Evolutionary conservation across 2,797 vertebrate species (phyloP), one percentile per base, ranked within the genome.

Genomic region (Cirrhinus mrigala): DNA sequence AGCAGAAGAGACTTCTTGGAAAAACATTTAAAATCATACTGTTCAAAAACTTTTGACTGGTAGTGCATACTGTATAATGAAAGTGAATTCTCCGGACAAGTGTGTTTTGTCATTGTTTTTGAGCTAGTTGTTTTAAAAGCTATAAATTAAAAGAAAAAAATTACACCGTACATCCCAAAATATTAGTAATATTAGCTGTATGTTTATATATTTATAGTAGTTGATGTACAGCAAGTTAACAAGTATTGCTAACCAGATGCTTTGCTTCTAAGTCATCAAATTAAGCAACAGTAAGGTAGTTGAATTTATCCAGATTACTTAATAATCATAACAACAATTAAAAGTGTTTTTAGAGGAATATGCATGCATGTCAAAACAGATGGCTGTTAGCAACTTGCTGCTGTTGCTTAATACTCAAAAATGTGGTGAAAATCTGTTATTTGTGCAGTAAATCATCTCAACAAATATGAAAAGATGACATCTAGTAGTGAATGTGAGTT

Each of bases 291-390:
- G 6, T 7, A n/a, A 71, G 44, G 69, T 73, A 18, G 46, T 6
- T 27, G 1, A 11, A 18, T 73, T 18, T 27, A 74, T 10, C 6
- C 50, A 56, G 20, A 54, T 76, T 54, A 14, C 50, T 75, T 75
- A 75, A 54, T 66, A 66, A 33, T 66, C 62, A 66, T 66, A 66
- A 66, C 14, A 64, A 16, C 27, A 66, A 66, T 68, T 68, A 20
- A 29, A 66, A 20, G 33, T 68, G 29, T 10, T 68, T 68, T 68
- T 37, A 37, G 64, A 54, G 3, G 20, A 54, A 64, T 14, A 40
- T 27, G 22, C 9, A 2, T 75, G 58, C 71, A 54, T 66, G 48
- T 83, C 33, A 56, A 68, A 29, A 66, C 81, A 75, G 24, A 83
- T 37, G 33, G 16, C 16, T 44, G 27, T 54, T 69, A 15, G 40